Evolutionary conservation across 2,888 invertebrate genomes (phyloP), one percentile per base, ranked within the genome.

Genomic region (Automeris io): DNA sequence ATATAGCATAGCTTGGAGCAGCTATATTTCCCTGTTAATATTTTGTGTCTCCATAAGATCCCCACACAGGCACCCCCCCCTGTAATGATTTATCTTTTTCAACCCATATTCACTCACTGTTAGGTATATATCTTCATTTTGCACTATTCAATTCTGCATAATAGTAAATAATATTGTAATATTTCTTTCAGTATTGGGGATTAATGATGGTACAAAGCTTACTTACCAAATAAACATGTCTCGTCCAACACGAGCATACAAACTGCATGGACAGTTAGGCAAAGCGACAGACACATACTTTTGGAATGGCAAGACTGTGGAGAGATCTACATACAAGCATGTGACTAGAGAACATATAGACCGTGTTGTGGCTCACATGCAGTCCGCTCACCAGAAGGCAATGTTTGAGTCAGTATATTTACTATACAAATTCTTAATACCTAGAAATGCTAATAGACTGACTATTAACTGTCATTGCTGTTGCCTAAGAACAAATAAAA

Each of bases 331-430:
- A 0, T 95, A 88, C 67, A 73, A 80, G 35, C 94, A 95, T 70
- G 89, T 98, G 0, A 91, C 87, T 4, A 82, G 90, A 37, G 85
- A 86, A 23, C 89, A 90, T 46, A 72, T 98, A 3, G 95, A 96
- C 51, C 88, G 87, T 42, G 70, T 96, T 11, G 88, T 96, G 12
- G 90, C 95, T 1, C 88, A 93, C 2, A 90, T 95, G 75, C 96
- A 98, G 74, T 92, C 95, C 1, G 90, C 93, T 3, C 95, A 97
- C 75, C 97, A 96, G 68, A 91, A 89, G 47, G 90, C 93, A 64
- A 95, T 96, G 93, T 96, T 91, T 70, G 90, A 94, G 93, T 95
- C 82, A 83, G 92, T 88, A 48, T 29, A 23, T 5, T 22, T 13
- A 5, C n/a, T n/a, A n/a, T n/a, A n/a, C n/a, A n/a, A n/a, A n/a